A percentile compares a stretch with the other conserved stretches of the same genome.
These are phyloP conservation scores for Prietella phreatophila DNA, from an alignment of 2,113 vertebrate species.

Conservation along the genomic window DNA sequence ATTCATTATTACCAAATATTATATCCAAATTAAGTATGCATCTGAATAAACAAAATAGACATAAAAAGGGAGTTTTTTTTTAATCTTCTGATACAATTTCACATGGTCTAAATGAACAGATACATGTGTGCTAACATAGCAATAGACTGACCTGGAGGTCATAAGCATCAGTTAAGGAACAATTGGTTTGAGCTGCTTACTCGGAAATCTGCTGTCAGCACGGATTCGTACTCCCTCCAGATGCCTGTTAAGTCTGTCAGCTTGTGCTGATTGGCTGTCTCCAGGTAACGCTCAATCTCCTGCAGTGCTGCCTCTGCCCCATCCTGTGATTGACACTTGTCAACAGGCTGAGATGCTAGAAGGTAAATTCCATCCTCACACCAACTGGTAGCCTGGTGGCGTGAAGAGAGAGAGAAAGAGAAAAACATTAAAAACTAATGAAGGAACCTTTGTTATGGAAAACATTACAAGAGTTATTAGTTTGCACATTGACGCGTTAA, in stretches of 20 bases:
- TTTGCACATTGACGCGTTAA: background rate
- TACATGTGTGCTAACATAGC: background rate
- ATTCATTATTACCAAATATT: background rate
- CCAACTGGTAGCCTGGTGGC: constrained; percentile 84
- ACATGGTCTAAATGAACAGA: background rate
- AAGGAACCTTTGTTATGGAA: background rate
- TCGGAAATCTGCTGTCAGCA: constrained; percentile 85
- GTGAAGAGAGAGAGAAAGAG: background rate
- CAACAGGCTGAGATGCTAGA: constrained; percentile 90
- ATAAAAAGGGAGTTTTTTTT: background rate
- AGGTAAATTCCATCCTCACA: constrained; percentile 93
- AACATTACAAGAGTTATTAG: background rate
- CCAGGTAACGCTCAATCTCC: constrained; percentile 91
- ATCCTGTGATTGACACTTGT: constrained; percentile 96
- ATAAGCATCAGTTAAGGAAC: background rate
- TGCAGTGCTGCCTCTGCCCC: constrained; percentile 91
- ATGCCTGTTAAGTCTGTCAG: constrained; percentile 79
- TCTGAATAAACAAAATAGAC: background rate
- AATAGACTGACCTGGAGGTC: background rate
- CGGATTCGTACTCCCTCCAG: constrained; percentile 79
- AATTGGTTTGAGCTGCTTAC: constrained; percentile 63
- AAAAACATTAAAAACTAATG: background rate
- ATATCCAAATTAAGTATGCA: background rate
- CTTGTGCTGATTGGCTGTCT: constrained; percentile 76
- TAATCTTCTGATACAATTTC: background rate